phyloP scores from a whole-genome alignment of 1,140 invertebrate species.

The Drosophila setifemur region DNA sequence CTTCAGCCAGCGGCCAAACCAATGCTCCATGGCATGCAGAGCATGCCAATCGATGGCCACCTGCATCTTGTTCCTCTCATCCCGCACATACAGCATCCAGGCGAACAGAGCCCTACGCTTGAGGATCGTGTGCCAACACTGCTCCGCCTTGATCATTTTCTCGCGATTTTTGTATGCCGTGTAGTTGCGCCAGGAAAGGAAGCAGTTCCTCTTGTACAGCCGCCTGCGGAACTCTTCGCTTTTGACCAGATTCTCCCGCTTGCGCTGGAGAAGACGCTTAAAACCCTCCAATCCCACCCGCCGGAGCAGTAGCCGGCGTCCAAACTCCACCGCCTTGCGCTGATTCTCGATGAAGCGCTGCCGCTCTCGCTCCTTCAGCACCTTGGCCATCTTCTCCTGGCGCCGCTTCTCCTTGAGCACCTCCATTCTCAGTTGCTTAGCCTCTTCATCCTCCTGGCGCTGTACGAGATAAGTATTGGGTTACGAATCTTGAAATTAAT shows the following conservation, averaged over 20 bases:
- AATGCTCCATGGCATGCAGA: conserved; percentile 83
- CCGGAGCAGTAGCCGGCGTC: conserved; percentile 83
- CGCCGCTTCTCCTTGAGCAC: conserved; percentile 85
- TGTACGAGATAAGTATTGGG: conserved; percentile 6
- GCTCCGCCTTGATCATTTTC: conserved; percentile 82
- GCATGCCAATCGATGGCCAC: conserved; percentile 86
- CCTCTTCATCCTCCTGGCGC: conserved; percentile 84
- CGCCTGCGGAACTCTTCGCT: conserved; percentile 83
- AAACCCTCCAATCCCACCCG: conserved; percentile 84
- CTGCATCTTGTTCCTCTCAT: conserved; percentile 83
- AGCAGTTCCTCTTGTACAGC: conserved; percentile 83
- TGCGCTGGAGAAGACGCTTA: conserved; percentile 83
- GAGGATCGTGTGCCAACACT: conserved; percentile 82
- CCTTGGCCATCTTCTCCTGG: conserved; percentile 85
- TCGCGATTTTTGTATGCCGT: conserved; percentile 82
- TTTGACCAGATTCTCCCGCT: conserved; percentile 83
- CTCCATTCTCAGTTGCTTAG: conserved; percentile 84
- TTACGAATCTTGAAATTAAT: not conserved
- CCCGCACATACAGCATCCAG: conserved; percentile 82
- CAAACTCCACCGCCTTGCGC: conserved; percentile 85
- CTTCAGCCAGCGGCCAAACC: conserved; percentile 83
- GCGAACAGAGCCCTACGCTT: conserved; percentile 74
- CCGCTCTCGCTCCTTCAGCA: conserved; percentile 84
- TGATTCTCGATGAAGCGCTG: conserved; percentile 83
- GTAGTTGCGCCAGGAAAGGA: conserved; percentile 84